Evolutionary conservation across 1,140 invertebrate species (phyloP).

Genomic region (Cotesia vestalis): DNA sequence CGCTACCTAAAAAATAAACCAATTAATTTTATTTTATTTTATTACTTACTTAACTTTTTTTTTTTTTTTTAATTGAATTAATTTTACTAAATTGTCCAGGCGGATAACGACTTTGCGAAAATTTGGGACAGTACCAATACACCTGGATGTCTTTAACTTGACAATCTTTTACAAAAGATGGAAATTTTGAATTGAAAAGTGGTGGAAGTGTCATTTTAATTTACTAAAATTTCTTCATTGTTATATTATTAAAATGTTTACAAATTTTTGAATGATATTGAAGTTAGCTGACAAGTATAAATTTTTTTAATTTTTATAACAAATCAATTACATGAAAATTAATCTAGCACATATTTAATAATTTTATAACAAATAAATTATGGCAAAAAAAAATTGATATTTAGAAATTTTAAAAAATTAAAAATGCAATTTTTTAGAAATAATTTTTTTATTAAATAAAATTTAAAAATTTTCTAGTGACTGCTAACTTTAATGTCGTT

Average conservation of each 20-base stretch:
- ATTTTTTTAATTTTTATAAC: not conserved
- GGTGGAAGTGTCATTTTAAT: conserved; percentile 52
- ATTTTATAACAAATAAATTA: too few relatives aligned
- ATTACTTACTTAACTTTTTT: conserved; percentile 11
- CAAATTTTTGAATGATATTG: too few relatives aligned
- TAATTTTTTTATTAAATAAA: too few relatives aligned
- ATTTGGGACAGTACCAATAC: conserved; percentile 57
- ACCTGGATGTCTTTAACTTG: conserved; percentile 46
- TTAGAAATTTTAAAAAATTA: too few relatives aligned
- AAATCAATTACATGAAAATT: too few relatives aligned
- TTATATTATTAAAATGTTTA: not conserved
- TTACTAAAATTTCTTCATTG: not conserved
- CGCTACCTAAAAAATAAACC: conserved; percentile 44
- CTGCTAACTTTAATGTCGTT: too few relatives aligned
- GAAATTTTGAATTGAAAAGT: conserved; percentile 47
- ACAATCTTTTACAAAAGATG: conserved; percentile 51
- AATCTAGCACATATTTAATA: too few relatives aligned
- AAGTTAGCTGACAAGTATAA: too few relatives aligned
- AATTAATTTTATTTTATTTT: conserved; percentile 17
- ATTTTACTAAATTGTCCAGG: conserved; percentile 59
- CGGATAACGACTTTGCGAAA: conserved; percentile 62
- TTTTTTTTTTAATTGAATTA: conserved; percentile 20
- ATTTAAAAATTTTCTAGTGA: too few relatives aligned
- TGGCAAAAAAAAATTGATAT: too few relatives aligned
- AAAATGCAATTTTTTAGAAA: too few relatives aligned